Conservation (phyloP, 2,888 invertebrate species). For the Phengaris arion region DNA sequence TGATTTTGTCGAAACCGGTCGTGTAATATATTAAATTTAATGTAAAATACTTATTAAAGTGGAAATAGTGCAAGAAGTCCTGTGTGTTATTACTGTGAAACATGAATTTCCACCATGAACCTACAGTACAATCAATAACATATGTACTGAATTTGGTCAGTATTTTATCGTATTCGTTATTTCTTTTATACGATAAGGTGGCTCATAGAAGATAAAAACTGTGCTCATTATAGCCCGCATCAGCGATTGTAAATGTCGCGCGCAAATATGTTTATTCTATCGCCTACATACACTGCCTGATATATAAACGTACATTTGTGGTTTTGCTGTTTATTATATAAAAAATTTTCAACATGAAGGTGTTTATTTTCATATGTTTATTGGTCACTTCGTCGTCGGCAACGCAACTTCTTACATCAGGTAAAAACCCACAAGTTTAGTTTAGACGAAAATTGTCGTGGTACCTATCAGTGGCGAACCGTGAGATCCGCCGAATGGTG, state of each 20-base stretch:
- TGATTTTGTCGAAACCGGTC: too few relatives aligned
- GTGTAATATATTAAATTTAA: too few relatives aligned
- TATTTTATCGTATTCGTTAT: neutral
- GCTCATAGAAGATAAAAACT: neutral
- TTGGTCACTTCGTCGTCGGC: conserved; percentile 49
- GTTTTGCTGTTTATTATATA: conserved; percentile 11
- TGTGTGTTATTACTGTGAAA: too few relatives aligned
- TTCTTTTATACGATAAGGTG: conserved; percentile 5
- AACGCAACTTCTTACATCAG: conserved; percentile 51
- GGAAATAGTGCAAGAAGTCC: too few relatives aligned
- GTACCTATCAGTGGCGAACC: too few relatives aligned
- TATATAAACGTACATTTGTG: neutral
- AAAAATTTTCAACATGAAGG: conserved; percentile 52
- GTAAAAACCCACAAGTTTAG: conserved; percentile 44
- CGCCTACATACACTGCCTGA: neutral
- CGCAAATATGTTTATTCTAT: conserved; percentile 9
- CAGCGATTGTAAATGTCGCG: neutral
- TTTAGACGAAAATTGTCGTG: too few relatives aligned
- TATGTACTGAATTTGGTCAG: neutral
- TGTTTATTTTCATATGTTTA: conserved; percentile 49
- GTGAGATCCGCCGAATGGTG: too few relatives aligned
- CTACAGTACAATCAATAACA: too few relatives aligned
- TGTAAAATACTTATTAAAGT: too few relatives aligned
- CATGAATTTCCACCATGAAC: too few relatives aligned
- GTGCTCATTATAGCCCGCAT: conserved; percentile 24